Conservation (phyloP, 1,140 invertebrate genomes). For the Schlechtendalia chinensis region DNA sequence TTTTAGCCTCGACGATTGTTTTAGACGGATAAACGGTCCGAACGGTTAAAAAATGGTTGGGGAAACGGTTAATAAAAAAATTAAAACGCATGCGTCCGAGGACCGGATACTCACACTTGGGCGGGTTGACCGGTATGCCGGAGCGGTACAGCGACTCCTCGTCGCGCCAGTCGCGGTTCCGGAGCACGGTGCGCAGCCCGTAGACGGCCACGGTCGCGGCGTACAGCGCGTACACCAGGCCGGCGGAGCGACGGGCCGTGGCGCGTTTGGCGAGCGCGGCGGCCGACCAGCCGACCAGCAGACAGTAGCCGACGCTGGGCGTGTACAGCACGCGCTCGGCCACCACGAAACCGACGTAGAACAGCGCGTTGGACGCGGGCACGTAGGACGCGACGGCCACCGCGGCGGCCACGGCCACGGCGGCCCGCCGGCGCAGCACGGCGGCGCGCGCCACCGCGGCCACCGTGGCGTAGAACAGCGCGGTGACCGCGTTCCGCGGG, state of each 20-base stretch:
- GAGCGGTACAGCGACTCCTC: conserved; percentile 90
- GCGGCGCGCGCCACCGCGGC: background rate
- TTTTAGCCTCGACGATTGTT: too few species aligned
- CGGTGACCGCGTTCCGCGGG: conserved; percentile 64
- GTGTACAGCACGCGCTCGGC: conserved; percentile 92
- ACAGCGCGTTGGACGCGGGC: conserved; percentile 89
- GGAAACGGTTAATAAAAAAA: too few species aligned
- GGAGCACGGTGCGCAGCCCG: conserved; percentile 70
- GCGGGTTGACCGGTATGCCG: conserved; percentile 86
- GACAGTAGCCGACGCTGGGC: conserved; percentile 90
- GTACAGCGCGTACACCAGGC: conserved; percentile 1
- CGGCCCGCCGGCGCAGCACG: background rate
- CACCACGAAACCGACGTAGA: conserved; percentile 95
- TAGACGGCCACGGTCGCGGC: conserved; percentile 31
- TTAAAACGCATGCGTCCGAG: background rate
- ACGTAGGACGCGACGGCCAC: conserved; percentile 82
- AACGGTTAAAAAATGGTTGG: too few species aligned
- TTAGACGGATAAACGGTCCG: too few species aligned
- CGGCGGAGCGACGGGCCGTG: background rate
- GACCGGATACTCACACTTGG: conserved; percentile 85
- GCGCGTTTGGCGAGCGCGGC: conserved; percentile 53
- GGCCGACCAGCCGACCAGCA: conserved; percentile 74
- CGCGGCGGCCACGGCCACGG: conserved; percentile 57
- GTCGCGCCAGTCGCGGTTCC: conserved; percentile 86
- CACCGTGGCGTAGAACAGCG: conserved; percentile 47